Conservation (phyloP, 2,888 invertebrate species). For the Amblyteles armatorius region DNA sequence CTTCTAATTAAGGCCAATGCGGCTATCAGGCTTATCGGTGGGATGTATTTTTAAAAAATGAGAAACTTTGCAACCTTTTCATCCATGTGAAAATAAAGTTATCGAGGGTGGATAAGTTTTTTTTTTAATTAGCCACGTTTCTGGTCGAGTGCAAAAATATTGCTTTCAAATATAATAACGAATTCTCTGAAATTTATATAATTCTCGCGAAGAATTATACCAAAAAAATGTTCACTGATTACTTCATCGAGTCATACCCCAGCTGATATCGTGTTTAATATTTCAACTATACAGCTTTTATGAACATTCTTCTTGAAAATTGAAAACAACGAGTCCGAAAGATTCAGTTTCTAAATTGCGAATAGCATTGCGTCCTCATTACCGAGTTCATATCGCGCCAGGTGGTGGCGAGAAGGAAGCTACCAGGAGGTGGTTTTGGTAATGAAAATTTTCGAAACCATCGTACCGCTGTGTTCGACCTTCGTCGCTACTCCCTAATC, state of each 20-base stretch:
- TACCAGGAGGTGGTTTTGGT: conserved; percentile 11
- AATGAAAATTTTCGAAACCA: conserved; percentile 70
- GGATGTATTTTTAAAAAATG: background rate
- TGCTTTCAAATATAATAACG: background rate
- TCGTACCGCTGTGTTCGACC: conserved; percentile 69
- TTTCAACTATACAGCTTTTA: background rate
- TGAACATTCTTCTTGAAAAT: background rate
- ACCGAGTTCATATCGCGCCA: conserved; percentile 17
- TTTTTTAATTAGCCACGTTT: background rate
- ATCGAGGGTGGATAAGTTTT: background rate
- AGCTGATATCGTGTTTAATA: too few species aligned
- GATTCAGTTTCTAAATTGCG: background rate
- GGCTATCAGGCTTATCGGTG: background rate
- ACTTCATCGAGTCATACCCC: too few species aligned
- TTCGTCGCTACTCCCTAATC: conserved; percentile 61
- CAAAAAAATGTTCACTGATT: background rate
- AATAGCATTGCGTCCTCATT: background rate
- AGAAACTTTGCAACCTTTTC: background rate
- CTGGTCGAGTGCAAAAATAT: background rate
- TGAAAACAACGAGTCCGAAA: background rate
- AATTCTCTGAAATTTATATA: too few species aligned
- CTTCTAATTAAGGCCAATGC: conserved; percentile 18
- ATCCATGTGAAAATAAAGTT: background rate
- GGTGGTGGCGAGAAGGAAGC: background rate
- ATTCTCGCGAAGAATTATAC: too few species aligned